A percentile compares a stretch with the other conserved stretches of the same genome.
Evolutionary conservation across 2,888 invertebrate genomes (phyloP).

Genomic region (Cancer borealis): DNA sequence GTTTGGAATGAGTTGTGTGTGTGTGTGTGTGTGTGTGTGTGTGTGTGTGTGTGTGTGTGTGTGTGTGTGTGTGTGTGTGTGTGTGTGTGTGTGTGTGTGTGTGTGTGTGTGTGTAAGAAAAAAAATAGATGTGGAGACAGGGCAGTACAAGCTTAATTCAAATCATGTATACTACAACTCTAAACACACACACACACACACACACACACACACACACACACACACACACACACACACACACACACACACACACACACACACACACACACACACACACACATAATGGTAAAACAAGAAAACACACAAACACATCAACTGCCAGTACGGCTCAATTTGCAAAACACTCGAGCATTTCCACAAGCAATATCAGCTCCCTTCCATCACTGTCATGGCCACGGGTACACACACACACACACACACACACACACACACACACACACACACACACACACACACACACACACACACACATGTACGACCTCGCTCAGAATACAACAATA

Average conservation of each 20-base stretch:
- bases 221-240: constrained; percentile 44
- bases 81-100: too few species aligned
- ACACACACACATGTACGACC: constrained; percentile 12
- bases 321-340: constrained; percentile 43
- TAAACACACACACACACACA: constrained; percentile 44
- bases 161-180: neutral
- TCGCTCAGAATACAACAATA: constrained; percentile 22
- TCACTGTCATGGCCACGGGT: constrained; percentile 44
- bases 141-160: too few species aligned
- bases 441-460: constrained; percentile 8
- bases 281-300: constrained; percentile 28
- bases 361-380: constrained; percentile 45
- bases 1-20: too few species aligned
- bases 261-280: constrained; percentile 26
- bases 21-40: too few species aligned
- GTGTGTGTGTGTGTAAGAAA: too few species aligned
- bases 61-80: too few species aligned
- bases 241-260: constrained; percentile 47
- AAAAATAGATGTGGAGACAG: too few species aligned
- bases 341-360: constrained; percentile 45
- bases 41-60: too few species aligned
- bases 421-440: constrained; percentile 28
- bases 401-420: constrained; percentile 40
- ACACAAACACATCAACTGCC: constrained; percentile 43
- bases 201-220: constrained; percentile 12